Evolutionary conservation across 2,113 vertebrate species (phyloP), one percentile per base, ranked within the genome.

Genomic region (Grus americana): DNA sequence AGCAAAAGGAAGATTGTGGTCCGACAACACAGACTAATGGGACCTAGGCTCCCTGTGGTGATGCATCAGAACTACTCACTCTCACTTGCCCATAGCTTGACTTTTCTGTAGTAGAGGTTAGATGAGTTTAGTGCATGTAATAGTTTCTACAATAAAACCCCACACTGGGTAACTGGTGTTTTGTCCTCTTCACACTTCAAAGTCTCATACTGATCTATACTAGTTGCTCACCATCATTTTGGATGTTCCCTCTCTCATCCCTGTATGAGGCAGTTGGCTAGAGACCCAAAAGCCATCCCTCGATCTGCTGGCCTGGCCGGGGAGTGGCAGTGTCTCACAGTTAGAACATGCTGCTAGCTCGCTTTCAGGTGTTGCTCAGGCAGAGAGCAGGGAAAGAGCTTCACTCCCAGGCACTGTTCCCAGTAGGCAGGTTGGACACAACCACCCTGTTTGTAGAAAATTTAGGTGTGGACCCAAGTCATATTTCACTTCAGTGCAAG

Each of bases 141-240:
- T 83, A 24, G 61, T 83, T 76, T 52, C 75, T 83, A 21, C 71
- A 86, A 49, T 46, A 66, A 86, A 70, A 18, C 10, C 14, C 30
- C 71, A 73, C 1, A 2, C 26, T 67, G 32, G 17, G 24, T 79
- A 65, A 67, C 61, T 63, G 58, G 29, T 74, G 47, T 68, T 93
- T 76, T 88, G 74, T 49, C 71, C 62, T 86, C 46, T 90, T 90
- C 4, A 1, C 4, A 1, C 38, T 72, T 88, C 0, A 0, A 67
- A 74, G 61, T 85, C 81, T 82, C 71, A 68, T 66, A 47, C 70
- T 94, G 70, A 88, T 74, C 70, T 85, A 20, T 44, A 90, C 36
- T 44, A 91, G 70, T 5, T 93, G 32, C 26, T 93, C 9, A 19
- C 57, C 36, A 44, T 50, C 29, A 21, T 68, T 94, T 84, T 59